Conservation (phyloP, 64 coral and sea anemone species). For the Catalaphyllia jardinei region DNA sequence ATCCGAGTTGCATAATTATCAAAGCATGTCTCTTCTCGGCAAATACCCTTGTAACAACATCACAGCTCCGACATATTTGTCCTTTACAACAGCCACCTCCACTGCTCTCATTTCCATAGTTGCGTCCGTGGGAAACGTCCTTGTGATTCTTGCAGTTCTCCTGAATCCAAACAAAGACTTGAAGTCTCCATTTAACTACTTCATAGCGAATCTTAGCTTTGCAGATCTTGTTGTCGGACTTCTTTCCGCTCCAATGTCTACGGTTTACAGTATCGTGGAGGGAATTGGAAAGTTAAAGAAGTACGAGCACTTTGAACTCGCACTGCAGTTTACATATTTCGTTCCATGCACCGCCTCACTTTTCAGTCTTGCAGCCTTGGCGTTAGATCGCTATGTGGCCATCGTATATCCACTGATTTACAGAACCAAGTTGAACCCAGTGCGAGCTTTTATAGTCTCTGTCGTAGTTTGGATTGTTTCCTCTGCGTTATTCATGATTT, state of each 20-base stretch:
- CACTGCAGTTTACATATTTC: conserved; percentile 64
- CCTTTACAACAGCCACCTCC: conserved; percentile 36
- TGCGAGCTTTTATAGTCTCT: conserved; percentile 12
- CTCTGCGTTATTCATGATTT: conserved; percentile 35
- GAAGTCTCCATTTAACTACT: conserved; percentile 70
- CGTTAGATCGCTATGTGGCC: conserved; percentile 63
- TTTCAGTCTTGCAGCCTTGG: conserved; percentile 65
- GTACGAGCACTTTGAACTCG: neutral
- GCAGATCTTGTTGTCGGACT: conserved; percentile 68
- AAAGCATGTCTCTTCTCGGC: conserved; percentile 15
- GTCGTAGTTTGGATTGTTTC: conserved; percentile 60
- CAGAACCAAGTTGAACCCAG: conserved; percentile 40
- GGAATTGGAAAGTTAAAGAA: neutral
- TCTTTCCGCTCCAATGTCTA: neutral
- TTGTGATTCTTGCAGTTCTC: conserved; percentile 53
- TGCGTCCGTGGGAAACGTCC: conserved; percentile 51
- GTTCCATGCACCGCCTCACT: conserved; percentile 75
- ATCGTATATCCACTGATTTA: conserved; percentile 53
- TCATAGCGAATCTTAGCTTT: conserved; percentile 65
- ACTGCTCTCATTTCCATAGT: conserved; percentile 21
- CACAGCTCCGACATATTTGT: conserved; percentile 54
- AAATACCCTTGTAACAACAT: conserved; percentile 6
- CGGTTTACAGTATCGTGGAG: neutral
- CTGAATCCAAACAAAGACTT: conserved; percentile 70
- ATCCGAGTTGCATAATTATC: no score